phyloP scores from a whole-genome alignment of 1,140 invertebrate genomes.

The Pygmarrhopalites habei region DNA sequence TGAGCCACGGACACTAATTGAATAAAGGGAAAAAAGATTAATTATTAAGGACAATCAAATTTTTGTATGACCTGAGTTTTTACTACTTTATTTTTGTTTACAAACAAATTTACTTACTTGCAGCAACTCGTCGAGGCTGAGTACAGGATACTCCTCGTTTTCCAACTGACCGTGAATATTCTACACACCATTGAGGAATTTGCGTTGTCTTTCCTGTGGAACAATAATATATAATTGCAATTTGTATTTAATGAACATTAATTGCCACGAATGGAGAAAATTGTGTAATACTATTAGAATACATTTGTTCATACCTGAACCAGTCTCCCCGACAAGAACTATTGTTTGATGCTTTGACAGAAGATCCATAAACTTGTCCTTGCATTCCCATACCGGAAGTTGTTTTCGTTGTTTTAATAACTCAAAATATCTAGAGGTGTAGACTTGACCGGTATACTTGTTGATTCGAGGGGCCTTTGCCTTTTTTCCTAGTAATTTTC shows the following conservation, averaged over 20 bases:
- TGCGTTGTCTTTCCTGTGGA: constrained; percentile 27
- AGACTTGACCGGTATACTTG: constrained; percentile 64
- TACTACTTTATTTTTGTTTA: too few species aligned
- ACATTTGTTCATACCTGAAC: too few species aligned
- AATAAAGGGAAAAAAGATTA: too few species aligned
- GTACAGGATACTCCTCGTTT: constrained; percentile 69
- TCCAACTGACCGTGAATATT: constrained; percentile 67
- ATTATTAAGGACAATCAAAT: too few species aligned
- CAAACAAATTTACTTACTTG: too few species aligned
- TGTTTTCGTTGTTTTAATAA: constrained; percentile 79
- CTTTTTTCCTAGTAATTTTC: too few species aligned
- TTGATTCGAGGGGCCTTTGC: constrained; percentile 62
- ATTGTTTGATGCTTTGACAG: constrained; percentile 79
- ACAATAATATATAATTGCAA: too few species aligned
- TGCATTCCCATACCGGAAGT: constrained; percentile 96
- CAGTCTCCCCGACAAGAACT: constrained; percentile 20
- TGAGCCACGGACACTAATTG: constrained; percentile 86
- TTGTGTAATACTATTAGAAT: too few species aligned
- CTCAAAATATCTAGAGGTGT: constrained; percentile 73
- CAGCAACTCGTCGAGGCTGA: constrained; percentile 82
- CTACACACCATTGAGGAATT: constrained; percentile 59
- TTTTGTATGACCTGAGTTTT: too few species aligned
- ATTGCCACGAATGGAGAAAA: too few species aligned
- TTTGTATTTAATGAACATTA: too few species aligned
- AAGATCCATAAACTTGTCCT: constrained; percentile 88